Percentiles rank a stretch among this genome's conserved stretches.
Evolutionary conservation across 2,797 vertebrate species (phyloP).

Genomic region (Enoplosus armatus): DNA sequence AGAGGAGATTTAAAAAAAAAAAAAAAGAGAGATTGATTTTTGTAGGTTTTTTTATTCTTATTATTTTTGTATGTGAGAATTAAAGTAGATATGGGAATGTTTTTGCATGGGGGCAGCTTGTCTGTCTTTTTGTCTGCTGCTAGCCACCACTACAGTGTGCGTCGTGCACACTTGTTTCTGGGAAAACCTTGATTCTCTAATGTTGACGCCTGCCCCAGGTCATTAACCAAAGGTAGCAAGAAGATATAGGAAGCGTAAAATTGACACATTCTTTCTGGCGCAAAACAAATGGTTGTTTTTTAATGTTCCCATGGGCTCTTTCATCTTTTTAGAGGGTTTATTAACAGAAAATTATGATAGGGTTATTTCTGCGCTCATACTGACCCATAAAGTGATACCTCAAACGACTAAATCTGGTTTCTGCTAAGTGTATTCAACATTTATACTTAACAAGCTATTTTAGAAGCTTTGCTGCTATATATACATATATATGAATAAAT

Average conservation of each 20-base stretch:
- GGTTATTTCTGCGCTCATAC: constrained; percentile 93
- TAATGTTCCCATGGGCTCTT: constrained; percentile 92
- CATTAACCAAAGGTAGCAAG: constrained; percentile 99
- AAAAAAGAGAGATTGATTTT: constrained; percentile 94
- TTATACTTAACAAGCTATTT: constrained; percentile 97
- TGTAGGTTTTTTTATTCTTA: constrained; percentile 95
- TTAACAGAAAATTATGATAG: constrained; percentile 74
- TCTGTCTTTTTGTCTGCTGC: constrained; percentile 90
- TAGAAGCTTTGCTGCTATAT: constrained; percentile 99
- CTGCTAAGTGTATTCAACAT: constrained; percentile 93
- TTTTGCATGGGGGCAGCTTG: constrained; percentile 95
- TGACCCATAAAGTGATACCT: constrained; percentile 97
- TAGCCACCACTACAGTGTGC: constrained; percentile 88
- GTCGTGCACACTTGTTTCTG: constrained; percentile 96
- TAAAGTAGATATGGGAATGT: constrained; percentile 97
- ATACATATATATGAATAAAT: constrained; percentile 81
- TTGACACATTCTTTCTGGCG: constrained; percentile 90
- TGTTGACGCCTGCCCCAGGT: constrained; percentile 92
- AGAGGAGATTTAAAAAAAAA: constrained; percentile 85
- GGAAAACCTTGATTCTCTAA: constrained; percentile 92
- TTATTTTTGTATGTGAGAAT: constrained; percentile 98
- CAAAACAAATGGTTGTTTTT: constrained; percentile 89
- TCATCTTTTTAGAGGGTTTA: constrained; percentile 86
- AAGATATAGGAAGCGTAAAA: constrained; percentile 88
- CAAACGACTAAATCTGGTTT: constrained; percentile 91